A percentile compares a stretch with the other conserved stretches of the same genome.
Conservation (phyloP, 2,888 invertebrate species). For the Buathra laborator region DNA sequence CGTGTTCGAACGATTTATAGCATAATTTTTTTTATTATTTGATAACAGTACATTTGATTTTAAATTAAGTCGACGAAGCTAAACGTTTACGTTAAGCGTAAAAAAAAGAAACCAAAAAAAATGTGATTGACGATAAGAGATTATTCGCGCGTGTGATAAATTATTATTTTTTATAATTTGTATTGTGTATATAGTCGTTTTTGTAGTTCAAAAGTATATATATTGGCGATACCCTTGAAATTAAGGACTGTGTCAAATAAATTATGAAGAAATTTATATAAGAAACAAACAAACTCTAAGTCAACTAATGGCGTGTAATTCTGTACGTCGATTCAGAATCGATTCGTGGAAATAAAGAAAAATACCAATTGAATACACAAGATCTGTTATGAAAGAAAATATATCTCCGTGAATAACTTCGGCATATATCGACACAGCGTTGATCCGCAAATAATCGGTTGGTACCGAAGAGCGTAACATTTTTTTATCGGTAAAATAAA, state of each 20-base stretch:
- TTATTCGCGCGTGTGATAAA: background rate
- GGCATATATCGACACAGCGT: background rate
- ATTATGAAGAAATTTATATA: no score
- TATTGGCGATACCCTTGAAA: background rate
- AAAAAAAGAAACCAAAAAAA: background rate
- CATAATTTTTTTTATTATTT: background rate
- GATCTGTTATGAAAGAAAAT: background rate
- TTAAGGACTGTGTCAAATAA: background rate
- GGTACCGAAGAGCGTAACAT: background rate
- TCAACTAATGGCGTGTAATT: no score
- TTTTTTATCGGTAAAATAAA: no score
- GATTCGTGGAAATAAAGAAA: no score
- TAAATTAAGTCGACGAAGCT: background rate
- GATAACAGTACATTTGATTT: background rate
- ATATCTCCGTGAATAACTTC: background rate
- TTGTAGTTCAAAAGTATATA: background rate
- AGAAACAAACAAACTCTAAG: no score
- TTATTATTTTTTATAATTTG: slow-evolving; percentile 10
- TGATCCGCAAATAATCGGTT: background rate
- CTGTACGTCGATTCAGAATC: no score
- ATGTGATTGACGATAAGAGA: background rate
- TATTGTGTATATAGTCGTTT: background rate
- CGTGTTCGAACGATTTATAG: slow-evolving; percentile 43
- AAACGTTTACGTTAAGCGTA: background rate
- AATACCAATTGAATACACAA: background rate